A percentile compares a stretch with the other conserved stretches of the same genome.
These are phyloP conservation scores for Sisor rabdophorus DNA, from an alignment of 2,113 vertebrate genomes.

Conservation along the genomic window DNA sequence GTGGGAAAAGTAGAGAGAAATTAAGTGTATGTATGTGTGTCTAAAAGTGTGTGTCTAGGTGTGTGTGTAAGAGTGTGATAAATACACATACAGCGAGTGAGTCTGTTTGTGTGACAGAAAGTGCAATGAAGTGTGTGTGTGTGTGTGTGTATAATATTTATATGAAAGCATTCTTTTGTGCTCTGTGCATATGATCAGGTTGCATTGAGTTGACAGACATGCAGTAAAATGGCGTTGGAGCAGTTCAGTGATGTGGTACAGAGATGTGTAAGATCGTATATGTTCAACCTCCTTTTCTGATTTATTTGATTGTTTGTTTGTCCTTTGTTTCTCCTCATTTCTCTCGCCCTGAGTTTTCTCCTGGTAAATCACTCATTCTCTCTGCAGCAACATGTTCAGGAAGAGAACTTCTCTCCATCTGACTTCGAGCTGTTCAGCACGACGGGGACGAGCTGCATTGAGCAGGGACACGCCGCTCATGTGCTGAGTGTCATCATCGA, in stretches of 20 bases:
- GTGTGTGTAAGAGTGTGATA: too few relatives aligned
- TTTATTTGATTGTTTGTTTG: neutral
- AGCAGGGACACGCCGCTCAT: conserved; percentile 79
- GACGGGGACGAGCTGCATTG: conserved; percentile 81
- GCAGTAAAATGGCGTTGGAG: conserved; percentile 80
- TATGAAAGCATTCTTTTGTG: neutral
- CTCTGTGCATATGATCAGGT: conserved; percentile 19
- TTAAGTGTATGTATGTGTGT: too few relatives aligned
- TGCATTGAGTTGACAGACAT: conserved; percentile 14
- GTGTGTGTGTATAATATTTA: too few relatives aligned
- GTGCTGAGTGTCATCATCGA: conserved; percentile 86
- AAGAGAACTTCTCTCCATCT: conserved; percentile 79
- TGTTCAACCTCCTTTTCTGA: neutral
- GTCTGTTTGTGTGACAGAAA: too few relatives aligned
- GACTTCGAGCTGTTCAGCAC: conserved; percentile 82
- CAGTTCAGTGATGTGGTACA: conserved; percentile 85
- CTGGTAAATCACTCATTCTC: neutral
- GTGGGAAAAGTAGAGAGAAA: too few relatives aligned
- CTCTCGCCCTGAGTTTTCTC: neutral
- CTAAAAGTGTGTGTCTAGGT: too few relatives aligned
- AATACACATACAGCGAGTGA: too few relatives aligned
- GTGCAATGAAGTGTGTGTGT: too few relatives aligned
- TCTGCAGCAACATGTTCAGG: conserved; percentile 79
- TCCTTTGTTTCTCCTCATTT: neutral
- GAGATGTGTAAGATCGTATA: conserved; percentile 83